A percentile compares a stretch with the other conserved stretches of the same genome.
These are phyloP conservation scores for Xenentodon cancila DNA, from an alignment of 2,797 vertebrate genomes.

Conservation along the genomic window DNA sequence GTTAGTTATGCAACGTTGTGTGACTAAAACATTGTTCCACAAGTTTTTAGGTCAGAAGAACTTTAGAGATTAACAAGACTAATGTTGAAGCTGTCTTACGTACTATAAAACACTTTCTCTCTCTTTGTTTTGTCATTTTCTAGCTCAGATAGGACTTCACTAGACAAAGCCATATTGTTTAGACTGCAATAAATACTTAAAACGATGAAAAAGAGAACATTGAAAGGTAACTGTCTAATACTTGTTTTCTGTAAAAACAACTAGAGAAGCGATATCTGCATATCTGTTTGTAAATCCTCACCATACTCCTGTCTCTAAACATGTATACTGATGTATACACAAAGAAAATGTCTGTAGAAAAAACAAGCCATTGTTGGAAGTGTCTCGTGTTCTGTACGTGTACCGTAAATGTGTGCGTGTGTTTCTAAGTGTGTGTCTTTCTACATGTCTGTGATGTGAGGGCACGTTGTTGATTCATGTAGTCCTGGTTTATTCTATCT, in stretches of 20 bases:
- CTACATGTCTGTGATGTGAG: constrained; percentile 61
- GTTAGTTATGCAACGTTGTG: constrained; percentile 40
- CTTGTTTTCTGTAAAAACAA: constrained; percentile 66
- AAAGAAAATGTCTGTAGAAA: constrained; percentile 53
- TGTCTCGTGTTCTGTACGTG: constrained; percentile 60
- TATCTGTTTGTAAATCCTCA: constrained; percentile 67
- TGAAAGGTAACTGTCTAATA: constrained; percentile 56
- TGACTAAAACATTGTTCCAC: constrained; percentile 41
- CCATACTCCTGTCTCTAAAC: constrained; percentile 51
- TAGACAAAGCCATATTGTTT: constrained; percentile 99
- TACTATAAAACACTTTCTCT: constrained; percentile 18
- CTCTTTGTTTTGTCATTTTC: constrained; percentile 58
- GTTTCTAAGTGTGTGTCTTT: constrained; percentile 58
- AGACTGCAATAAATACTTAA: constrained; percentile 92
- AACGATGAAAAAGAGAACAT: constrained; percentile 61
- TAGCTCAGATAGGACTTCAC: constrained; percentile 86
- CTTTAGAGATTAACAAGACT: constrained; percentile 26
- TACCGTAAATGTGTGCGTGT: constrained; percentile 47
- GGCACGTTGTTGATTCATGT: constrained; percentile 41
- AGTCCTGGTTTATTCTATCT: constrained; percentile 63
- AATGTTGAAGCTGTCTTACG: constrained; percentile 25
- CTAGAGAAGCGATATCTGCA: constrained; percentile 26
- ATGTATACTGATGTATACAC: constrained; percentile 55
- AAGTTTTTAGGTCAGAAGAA: constrained; percentile 49
- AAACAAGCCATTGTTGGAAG: constrained; percentile 70